Evolutionary conservation across 2,113 vertebrate species (phyloP).

Genomic region (Lampris megalopsis): DNA sequence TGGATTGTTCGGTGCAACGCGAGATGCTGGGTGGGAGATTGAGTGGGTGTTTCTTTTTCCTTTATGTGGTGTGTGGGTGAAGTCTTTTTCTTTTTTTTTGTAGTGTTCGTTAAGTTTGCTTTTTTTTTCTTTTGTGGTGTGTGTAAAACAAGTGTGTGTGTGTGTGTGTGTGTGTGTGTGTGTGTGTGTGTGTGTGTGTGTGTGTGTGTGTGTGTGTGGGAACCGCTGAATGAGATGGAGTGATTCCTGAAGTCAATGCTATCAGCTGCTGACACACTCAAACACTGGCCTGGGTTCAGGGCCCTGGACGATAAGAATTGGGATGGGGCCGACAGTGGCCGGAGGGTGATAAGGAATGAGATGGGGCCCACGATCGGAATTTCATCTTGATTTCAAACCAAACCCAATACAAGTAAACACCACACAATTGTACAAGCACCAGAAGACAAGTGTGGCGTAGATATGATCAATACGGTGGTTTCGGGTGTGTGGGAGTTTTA

Average conservation of each 20-base stretch:
- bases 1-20: slow-evolving; percentile 70
- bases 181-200: too few relatives aligned
- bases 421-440: too few relatives aligned
- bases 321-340: slow-evolving; percentile 68
- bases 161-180: too few relatives aligned
- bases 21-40: slow-evolving; percentile 60
- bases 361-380: slow-evolving; percentile 21
- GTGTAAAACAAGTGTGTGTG: background rate
- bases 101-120: slow-evolving; percentile 59
- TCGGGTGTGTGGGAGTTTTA: too few relatives aligned
- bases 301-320: slow-evolving; percentile 78
- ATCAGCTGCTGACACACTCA: slow-evolving; percentile 86
- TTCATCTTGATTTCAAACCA: slow-evolving; percentile 45
- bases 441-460: too few relatives aligned
- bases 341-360: slow-evolving; percentile 58
- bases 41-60: slow-evolving; percentile 35
- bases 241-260: slow-evolving; percentile 84
- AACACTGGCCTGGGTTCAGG: slow-evolving; percentile 79
- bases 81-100: slow-evolving; percentile 71
- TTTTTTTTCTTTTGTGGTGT: slow-evolving; percentile 69
- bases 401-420: too few relatives aligned
- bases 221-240: slow-evolving; percentile 77
- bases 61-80: slow-evolving; percentile 57
- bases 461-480: too few relatives aligned
- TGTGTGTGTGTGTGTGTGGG: slow-evolving; percentile 59